Percentiles rank a stretch among this genome's conserved stretches.
These are phyloP conservation scores for Prionace glauca DNA, from an alignment of 2,797 vertebrate genomes.

Conservation along the genomic window DNA sequence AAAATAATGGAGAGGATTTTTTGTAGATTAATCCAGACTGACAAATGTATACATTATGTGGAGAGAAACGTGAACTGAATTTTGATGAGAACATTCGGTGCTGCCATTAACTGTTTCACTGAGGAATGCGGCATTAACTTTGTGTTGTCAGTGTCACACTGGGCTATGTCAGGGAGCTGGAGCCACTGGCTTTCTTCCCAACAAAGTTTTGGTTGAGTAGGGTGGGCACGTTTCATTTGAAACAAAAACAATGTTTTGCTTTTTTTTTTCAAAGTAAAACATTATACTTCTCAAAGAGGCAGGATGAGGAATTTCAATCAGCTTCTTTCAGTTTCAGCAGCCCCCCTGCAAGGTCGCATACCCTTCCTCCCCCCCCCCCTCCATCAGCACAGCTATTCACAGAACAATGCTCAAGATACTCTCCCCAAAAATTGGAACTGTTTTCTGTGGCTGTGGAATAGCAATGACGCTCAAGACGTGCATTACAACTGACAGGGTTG, in stretches of 20 bases:
- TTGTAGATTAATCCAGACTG: neutral
- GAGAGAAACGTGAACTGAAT: constrained; percentile 9
- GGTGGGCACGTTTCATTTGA: neutral
- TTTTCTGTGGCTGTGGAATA: neutral
- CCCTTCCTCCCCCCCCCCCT: too few species aligned
- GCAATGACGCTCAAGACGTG: neutral
- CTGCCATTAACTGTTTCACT: constrained; percentile 1
- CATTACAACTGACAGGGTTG: neutral
- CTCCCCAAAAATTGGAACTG: neutral
- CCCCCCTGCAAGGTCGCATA: neutral
- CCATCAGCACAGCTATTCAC: neutral
- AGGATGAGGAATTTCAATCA: neutral
- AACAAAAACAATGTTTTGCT: neutral
- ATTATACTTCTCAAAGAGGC: neutral
- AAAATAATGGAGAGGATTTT: neutral
- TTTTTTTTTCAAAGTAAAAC: neutral
- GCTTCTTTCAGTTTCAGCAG: neutral
- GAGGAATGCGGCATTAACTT: neutral
- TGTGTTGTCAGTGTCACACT: neutral
- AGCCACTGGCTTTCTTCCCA: neutral
- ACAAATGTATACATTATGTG: neutral
- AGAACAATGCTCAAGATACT: neutral
- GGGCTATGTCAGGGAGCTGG: neutral
- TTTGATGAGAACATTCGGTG: neutral
- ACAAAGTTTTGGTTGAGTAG: neutral